Percentiles rank a stretch among this genome's conserved stretches.
Evolutionary conservation across 2,888 invertebrate genomes (phyloP).

Genomic region (Elmis aenea): DNA sequence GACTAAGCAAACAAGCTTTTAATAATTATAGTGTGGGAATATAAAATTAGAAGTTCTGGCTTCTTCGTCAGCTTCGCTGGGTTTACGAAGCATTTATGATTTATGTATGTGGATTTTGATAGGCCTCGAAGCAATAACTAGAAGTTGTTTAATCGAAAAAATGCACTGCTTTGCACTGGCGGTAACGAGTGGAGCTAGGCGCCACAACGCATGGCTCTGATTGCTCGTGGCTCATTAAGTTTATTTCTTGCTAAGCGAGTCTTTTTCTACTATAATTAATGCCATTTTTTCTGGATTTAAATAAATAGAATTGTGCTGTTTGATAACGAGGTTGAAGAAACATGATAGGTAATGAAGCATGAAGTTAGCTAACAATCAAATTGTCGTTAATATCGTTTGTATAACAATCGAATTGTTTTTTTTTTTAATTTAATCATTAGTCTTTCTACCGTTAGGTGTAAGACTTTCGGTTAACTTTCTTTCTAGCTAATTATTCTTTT

Average conservation of each 20-base stretch:
- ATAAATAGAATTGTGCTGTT: no score
- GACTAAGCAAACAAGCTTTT: conserved; percentile 8
- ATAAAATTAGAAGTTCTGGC: conserved; percentile 12
- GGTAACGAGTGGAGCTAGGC: conserved; percentile 6
- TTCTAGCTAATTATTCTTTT: no score
- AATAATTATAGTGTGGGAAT: conserved; percentile 11
- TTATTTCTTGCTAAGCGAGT: conserved; percentile 4
- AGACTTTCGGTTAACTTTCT: no score
- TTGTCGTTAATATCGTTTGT: no score
- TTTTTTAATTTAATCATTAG: no score
- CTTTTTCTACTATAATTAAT: conserved; percentile 4
- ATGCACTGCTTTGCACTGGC: conserved; percentile 1
- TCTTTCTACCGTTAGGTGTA: no score
- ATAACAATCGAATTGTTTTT: no score
- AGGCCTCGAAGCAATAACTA: conserved; percentile 11
- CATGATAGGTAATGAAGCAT: no score
- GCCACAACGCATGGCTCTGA: conserved; percentile 6
- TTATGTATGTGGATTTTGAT: conserved; percentile 16
- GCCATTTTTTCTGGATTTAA: conserved; percentile 1
- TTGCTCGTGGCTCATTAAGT: conserved; percentile 5
- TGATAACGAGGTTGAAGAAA: no score
- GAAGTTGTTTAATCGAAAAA: conserved; percentile 10
- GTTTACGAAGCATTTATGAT: conserved; percentile 12
- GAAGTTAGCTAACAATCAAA: no score
- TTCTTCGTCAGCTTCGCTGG: conserved; percentile 8